Conservation (phyloP, 1,140 invertebrate genomes). For the Euschistus heros region DNA sequence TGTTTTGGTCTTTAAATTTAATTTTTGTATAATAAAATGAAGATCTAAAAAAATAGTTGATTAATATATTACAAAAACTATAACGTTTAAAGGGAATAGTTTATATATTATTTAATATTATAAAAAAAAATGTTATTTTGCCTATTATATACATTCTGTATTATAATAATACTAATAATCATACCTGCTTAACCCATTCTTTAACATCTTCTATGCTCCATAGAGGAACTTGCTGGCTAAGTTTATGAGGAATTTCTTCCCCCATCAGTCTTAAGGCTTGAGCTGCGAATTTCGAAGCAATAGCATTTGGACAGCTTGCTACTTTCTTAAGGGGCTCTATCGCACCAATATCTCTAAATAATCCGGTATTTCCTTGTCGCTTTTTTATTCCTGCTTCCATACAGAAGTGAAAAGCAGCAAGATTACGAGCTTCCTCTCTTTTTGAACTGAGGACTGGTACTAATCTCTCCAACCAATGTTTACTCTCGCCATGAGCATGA, state of each 20-base stretch:
- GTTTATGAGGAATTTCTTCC: slow-evolving; percentile 91
- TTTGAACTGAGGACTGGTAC: slow-evolving; percentile 94
- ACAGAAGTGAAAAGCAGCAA: slow-evolving; percentile 98
- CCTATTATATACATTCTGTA: no score
- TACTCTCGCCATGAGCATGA: slow-evolving; percentile 91
- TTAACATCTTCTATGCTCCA: slow-evolving; percentile 95
- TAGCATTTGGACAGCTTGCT: slow-evolving; percentile 93
- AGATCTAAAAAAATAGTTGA: no score
- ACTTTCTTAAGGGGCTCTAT: slow-evolving; percentile 92
- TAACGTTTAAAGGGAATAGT: no score
- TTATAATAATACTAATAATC: no score
- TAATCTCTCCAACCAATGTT: slow-evolving; percentile 86
- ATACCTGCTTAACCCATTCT: slow-evolving; percentile 90
- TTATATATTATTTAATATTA: no score
- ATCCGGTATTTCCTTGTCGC: slow-evolving; percentile 86
- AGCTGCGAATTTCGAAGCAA: slow-evolving; percentile 93
- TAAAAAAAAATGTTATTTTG: no score
- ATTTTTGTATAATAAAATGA: no score
- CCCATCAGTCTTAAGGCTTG: slow-evolving; percentile 91
- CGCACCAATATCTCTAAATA: slow-evolving; percentile 90
- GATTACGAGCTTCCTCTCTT: slow-evolving; percentile 86
- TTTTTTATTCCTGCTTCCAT: slow-evolving; percentile 99
- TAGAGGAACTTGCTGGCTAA: slow-evolving; percentile 94
- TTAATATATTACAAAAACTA: no score
- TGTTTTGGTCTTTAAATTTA: no score